Percentiles rank a stretch among this genome's conserved stretches.
Conservation (phyloP, 2,797 vertebrate species). For the Epinephelus awoara region DNA sequence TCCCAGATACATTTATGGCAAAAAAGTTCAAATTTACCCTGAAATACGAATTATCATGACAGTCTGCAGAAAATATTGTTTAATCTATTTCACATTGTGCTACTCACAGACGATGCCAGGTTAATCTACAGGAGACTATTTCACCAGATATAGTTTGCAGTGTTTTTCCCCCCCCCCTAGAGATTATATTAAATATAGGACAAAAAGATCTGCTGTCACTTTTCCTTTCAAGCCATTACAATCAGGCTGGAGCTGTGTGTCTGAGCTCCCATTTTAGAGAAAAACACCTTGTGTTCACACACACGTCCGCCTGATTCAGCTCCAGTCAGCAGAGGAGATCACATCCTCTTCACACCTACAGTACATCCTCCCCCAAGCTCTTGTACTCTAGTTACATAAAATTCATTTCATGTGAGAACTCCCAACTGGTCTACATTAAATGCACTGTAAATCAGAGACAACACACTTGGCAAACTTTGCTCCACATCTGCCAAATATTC, state of each 20-base stretch:
- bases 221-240: conserved; percentile 15
- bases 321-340: conserved; percentile 38
- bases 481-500: conserved; percentile 44
- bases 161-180: background rate
- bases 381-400: conserved; percentile 53
- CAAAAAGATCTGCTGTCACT: conserved; percentile 16
- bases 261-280: conserved; percentile 15
- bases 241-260: conserved; percentile 1
- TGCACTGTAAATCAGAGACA: conserved; percentile 41
- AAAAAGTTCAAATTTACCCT: background rate
- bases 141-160: conserved; percentile 4
- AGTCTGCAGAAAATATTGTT: background rate
- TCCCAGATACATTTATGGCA: background rate
- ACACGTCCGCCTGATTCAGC: conserved; percentile 41
- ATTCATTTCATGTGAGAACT: conserved; percentile 46
- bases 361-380: conserved; percentile 43
- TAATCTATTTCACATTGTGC: background rate
- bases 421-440: conserved; percentile 39
- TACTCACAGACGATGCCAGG: background rate
- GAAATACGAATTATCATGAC: background rate
- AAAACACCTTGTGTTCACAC: conserved; percentile 22
- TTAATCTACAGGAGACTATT: conserved; percentile 1
- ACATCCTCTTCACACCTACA: conserved; percentile 46
- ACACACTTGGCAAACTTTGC: conserved; percentile 40
- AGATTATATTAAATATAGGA: conserved; percentile 8